Conservation (phyloP, 2,888 invertebrate species). For the Hartigia nigra region DNA sequence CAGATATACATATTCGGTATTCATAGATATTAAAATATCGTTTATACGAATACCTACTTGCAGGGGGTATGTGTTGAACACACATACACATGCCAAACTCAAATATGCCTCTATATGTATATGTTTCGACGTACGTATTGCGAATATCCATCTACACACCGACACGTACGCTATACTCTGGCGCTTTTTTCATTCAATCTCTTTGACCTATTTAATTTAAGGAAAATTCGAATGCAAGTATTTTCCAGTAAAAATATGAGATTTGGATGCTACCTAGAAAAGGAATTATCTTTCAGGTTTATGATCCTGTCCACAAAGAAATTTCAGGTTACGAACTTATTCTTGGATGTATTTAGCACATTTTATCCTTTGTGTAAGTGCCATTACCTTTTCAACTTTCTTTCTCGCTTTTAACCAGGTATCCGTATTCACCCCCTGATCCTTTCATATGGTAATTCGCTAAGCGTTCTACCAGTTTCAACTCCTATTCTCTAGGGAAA, state of each 20-base stretch:
- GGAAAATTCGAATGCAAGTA: neutral
- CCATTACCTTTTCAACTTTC: neutral
- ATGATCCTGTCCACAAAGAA: neutral
- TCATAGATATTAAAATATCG: neutral
- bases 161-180: no score
- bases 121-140: no score
- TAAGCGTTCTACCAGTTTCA: neutral
- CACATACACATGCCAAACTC: no score
- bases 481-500: neutral
- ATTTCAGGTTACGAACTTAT: neutral
- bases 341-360: neutral
- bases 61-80: no score
- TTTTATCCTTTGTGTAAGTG: neutral
- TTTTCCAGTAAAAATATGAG: neutral
- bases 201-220: neutral
- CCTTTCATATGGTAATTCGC: neutral
- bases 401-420: neutral
- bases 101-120: no score
- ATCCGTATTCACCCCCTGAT: neutral
- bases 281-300: neutral
- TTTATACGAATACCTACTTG: neutral
- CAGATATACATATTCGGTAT: neutral
- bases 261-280: neutral
- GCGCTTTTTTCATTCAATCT: neutral
- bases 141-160: no score